Evolutionary conservation across 2,113 vertebrate genomes (phyloP), one percentile per base, ranked within the genome.

Genomic region (Perca fluviatilis): DNA sequence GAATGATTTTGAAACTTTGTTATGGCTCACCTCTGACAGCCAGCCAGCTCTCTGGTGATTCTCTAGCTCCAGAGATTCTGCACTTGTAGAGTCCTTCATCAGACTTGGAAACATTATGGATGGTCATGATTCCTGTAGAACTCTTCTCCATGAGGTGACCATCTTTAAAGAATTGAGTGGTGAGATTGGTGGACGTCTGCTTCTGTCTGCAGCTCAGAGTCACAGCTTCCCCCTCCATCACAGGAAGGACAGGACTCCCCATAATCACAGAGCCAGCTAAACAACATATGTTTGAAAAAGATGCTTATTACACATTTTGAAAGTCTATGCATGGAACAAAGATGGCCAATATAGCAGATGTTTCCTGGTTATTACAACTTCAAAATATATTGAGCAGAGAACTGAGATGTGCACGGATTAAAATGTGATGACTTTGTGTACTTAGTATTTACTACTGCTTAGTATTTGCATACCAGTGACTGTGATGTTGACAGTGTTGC

Each of bases 401-500:
- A 36, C 33, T 14, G n/a, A 57, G n/a, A 57, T 25, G n/a, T 8
- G 18, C 16, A 2, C n/a, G 13, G 54, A 25, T 4, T 56, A 12
- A 56, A 23, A 51, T 51, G 49, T 51, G 49, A 18, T 2, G 49
- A 14, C 5, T 13, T 60, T 33, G 7, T 8, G 14, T 19, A 21
- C 50, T 21, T 15, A 33, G 58, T 27, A 13, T 58, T 16, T 30
- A 30, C 30, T 30, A 30, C 30, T 4, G 30, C 3, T 19, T 19
- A 30, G 13, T 33, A 7, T 8, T 33, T 19, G 0, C 43, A 10
- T 25, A 80, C 78, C 78, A 21, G 78, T 73, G 21, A 74, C 69
- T 10, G 61, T 80, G 78, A 80, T 74, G 69, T 66, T 66, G 61
- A 73, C 61, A 13, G 51, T 3, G 43, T 10, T 21, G 43, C 40